Percentiles rank a stretch among this genome's conserved stretches.
phyloP scores from a whole-genome alignment of 1,140 invertebrate species.

The Drepana arcuata region DNA sequence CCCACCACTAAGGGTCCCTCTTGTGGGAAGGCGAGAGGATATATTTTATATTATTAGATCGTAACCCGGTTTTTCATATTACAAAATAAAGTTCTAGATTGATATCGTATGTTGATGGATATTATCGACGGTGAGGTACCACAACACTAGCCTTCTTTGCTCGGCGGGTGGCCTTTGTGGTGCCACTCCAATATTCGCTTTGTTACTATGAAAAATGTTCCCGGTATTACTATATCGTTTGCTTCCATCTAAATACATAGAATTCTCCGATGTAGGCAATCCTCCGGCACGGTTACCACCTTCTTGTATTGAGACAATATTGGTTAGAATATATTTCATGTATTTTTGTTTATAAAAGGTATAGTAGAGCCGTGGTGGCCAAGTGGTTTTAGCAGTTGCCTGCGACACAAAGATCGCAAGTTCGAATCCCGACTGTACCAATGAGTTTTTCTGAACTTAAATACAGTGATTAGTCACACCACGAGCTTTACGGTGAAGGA shows the following conservation, averaged over 20 bases:
- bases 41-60: neutral
- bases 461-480: too few relatives aligned
- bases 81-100: neutral
- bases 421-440: too few relatives aligned
- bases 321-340: neutral
- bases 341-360: neutral
- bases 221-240: conserved; percentile 45
- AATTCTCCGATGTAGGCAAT: too few relatives aligned
- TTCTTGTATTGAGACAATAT: too few relatives aligned
- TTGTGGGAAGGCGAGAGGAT: neutral
- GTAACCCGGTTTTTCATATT: neutral
- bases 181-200: conserved; percentile 68
- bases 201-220: conserved; percentile 64
- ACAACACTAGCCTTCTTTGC: conserved; percentile 1
- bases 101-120: neutral
- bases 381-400: too few relatives aligned
- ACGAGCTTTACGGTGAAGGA: too few relatives aligned
- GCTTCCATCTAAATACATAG: conserved; percentile 48
- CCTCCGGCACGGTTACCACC: too few relatives aligned
- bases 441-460: too few relatives aligned
- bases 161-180: conserved; percentile 58
- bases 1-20: neutral
- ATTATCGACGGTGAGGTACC: neutral
- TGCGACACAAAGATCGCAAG: too few relatives aligned
- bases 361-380: too few relatives aligned